Evolutionary conservation across 1,140 invertebrate species (phyloP).

Genomic region (Ceratina japonica): DNA sequence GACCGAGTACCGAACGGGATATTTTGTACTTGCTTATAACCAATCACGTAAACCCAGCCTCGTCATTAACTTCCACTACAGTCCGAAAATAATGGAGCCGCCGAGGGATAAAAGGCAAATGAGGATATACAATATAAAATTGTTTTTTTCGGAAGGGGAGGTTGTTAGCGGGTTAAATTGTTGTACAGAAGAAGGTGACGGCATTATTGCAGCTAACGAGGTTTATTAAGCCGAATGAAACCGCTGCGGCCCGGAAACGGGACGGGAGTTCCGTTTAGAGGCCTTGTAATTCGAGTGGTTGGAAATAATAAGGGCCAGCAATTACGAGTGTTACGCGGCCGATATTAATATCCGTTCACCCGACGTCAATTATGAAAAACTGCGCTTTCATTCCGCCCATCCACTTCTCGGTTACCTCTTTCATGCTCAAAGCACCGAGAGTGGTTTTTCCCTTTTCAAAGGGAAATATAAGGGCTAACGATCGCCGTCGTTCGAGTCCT

Average conservation of each 20-base stretch:
- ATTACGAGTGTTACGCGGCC: background rate
- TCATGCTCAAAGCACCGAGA: background rate
- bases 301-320: conserved; percentile 10
- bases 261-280: background rate
- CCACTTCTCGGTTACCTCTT: background rate
- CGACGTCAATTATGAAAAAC: background rate
- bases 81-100: background rate
- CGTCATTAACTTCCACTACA: background rate
- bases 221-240: conserved; percentile 33
- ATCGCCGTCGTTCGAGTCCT: too few species aligned
- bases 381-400: background rate
- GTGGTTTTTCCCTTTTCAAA: background rate
- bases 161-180: background rate
- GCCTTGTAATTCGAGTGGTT: background rate
- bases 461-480: background rate
- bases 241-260: background rate
- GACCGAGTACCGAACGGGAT: background rate
- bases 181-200: background rate
- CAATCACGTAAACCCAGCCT: background rate
- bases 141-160: too few species aligned
- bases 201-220: conserved; percentile 4
- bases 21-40: background rate
- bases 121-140: background rate
- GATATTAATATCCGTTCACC: conserved; percentile 12
- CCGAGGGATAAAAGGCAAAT: background rate